Evolutionary conservation across 2,888 invertebrate genomes (phyloP).

Genomic region (Xestobium rufovillosum): DNA sequence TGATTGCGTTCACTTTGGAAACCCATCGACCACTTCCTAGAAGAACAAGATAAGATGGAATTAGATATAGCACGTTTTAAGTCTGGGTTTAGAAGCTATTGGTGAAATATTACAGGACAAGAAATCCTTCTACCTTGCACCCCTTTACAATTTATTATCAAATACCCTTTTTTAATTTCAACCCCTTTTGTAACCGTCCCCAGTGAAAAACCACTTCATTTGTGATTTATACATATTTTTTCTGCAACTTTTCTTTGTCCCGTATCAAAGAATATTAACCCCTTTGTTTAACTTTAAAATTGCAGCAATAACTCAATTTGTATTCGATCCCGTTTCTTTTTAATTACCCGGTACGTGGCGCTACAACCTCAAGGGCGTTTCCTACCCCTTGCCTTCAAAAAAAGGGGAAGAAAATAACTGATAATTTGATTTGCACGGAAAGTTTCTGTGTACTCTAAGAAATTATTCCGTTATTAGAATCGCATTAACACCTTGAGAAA

Average conservation of each 20-base stretch:
- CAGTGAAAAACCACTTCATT: slow-evolving; percentile 34
- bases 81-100: too few species aligned
- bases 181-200: slow-evolving; percentile 15
- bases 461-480: too few species aligned
- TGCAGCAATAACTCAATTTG: slow-evolving; percentile 44
- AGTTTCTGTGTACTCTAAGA: slow-evolving; percentile 23
- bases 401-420: slow-evolving; percentile 32
- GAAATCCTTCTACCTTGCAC: background rate
- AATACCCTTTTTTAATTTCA: slow-evolving; percentile 26
- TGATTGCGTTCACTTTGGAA: too few species aligned
- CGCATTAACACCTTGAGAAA: too few species aligned
- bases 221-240: slow-evolving; percentile 36
- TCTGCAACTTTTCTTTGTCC: slow-evolving; percentile 30
- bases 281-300: slow-evolving; percentile 42
- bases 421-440: slow-evolving; percentile 37
- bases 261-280: slow-evolving; percentile 26
- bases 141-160: slow-evolving; percentile 34
- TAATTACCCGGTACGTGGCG: slow-evolving; percentile 43
- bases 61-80: too few species aligned
- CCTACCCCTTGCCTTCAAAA: slow-evolving; percentile 15
- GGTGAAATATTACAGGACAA: too few species aligned
- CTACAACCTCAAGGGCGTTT: slow-evolving; percentile 29
- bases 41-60: too few species aligned
- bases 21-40: too few species aligned
- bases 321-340: slow-evolving; percentile 44